Base-by-base conservation (phyloP, 2,797 vertebrate genomes). In the Erethizon dorsatum region DNA sequence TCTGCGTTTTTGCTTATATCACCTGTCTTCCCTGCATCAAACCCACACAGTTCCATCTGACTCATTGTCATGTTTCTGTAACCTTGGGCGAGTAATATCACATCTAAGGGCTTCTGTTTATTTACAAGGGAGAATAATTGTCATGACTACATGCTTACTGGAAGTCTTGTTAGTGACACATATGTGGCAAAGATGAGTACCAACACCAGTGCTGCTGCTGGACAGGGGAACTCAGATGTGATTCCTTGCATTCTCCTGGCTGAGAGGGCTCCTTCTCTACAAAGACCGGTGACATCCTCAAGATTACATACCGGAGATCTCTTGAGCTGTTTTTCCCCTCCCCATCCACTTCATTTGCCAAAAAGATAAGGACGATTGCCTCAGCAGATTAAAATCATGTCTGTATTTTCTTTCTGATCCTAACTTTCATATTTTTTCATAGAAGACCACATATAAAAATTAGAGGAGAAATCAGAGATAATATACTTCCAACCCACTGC, bases 51-150 rank as follows among this genome's bases (percentile, higher is more conserved):
- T 87, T 88, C n/a, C 54, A 4, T 63, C 77, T 95, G 96, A 95
- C 80, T 63, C 94, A 65, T 26, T 85, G 85, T 75, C 63, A 20
- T 37, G 63, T 78, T 97, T 96, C 90, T 96, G 56, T 95, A 95
- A 94, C 92, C 86, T 75, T 82, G 84, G 88, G 91, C 95, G 96
- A 91, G 73, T 63, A 59, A 24, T 0, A 0, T 96, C 96, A 95
- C 80, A 91, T 93, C 33, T 65, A 47, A 85, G n/a, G 14, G 33
- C 83, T 47, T 77, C 83, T 37, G 85, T 83, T 84, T 95, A 69
- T 93, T 88, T 84, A 67, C 37, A 84, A 84, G 33, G 65, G 14
- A 93, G 57, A 57, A 6, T 45, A 69, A 80, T 18, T 37, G 57
- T 67, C 65, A 13, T 20, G 87, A 92, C 69, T 71, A 83, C 26